These are phyloP conservation scores for Amblyjoppa proteus DNA, from an alignment of 2,888 invertebrate species.

Conservation along the genomic window DNA sequence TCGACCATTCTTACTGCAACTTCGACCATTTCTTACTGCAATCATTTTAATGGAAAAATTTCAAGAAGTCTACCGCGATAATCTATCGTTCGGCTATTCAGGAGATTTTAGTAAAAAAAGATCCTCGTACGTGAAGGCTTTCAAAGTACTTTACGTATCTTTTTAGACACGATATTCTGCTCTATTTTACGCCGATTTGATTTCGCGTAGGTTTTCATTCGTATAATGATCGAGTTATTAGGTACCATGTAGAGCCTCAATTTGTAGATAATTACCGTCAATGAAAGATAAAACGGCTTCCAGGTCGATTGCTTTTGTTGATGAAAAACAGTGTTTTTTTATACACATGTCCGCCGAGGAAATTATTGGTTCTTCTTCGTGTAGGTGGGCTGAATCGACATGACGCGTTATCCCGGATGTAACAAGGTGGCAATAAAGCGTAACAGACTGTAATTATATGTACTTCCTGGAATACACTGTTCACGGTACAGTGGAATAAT, in stretches of 20 bases:
- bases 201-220: neutral
- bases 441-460: constrained; percentile 18
- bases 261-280: neutral
- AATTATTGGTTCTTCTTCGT: neutral
- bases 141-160: neutral
- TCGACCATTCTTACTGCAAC: too few species aligned
- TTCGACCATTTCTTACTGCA: neutral
- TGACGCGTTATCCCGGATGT: constrained; percentile 30
- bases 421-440: constrained; percentile 35
- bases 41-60: neutral
- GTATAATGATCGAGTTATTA: neutral
- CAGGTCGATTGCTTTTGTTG: neutral
- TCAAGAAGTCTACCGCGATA: neutral
- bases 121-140: neutral
- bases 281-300: neutral
- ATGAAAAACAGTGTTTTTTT: neutral
- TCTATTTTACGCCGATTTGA: neutral
- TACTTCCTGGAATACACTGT: neutral
- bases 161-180: neutral
- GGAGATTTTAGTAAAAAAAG: neutral
- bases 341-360: neutral
- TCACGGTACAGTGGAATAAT: neutral
- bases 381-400: neutral
- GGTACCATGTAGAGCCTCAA: neutral
- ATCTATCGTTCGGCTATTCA: neutral